These are phyloP conservation scores for Cactoblastis cactorum DNA, from an alignment of 2,888 invertebrate species.

Conservation along the genomic window DNA sequence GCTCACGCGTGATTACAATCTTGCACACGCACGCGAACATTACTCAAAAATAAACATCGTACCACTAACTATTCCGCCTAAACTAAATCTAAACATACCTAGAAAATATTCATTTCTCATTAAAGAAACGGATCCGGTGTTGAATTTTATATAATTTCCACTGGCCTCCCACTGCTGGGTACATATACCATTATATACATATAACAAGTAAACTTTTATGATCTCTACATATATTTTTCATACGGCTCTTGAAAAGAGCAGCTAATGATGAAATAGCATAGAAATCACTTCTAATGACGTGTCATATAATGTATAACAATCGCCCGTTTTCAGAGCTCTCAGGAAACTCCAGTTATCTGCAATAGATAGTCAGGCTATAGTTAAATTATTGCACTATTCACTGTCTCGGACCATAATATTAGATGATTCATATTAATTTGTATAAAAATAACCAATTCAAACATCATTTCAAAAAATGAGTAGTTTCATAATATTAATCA, in stretches of 20 bases:
- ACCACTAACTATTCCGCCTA: conserved; percentile 60
- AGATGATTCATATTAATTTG: conserved; percentile 14
- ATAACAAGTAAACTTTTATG: conserved; percentile 52
- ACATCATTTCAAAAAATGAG: conserved; percentile 12
- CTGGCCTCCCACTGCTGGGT: conserved; percentile 38
- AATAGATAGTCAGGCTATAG: conserved; percentile 4
- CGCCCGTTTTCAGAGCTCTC: neutral
- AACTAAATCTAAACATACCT: conserved; percentile 64
- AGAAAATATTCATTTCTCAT: conserved; percentile 37
- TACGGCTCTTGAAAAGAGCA: neutral
- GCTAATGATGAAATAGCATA: neutral
- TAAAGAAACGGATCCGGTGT: conserved; percentile 31
- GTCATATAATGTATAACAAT: neutral
- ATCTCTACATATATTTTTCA: conserved; percentile 27
- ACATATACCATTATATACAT: conserved; percentile 68
- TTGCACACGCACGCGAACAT: conserved; percentile 57
- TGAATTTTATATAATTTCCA: conserved; percentile 36
- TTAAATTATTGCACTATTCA: conserved; percentile 34
- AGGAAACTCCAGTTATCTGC: conserved; percentile 10
- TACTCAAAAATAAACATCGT: conserved; percentile 41
- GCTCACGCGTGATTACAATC: conserved; percentile 51
- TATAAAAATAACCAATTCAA: conserved; percentile 22
- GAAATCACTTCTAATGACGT: neutral
- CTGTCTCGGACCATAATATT: conserved; percentile 15
- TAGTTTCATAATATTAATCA: conserved; percentile 11